These are phyloP conservation scores for Myotis brandtii DNA, from an alignment of 2,113 vertebrate genomes.

Conservation along the genomic window DNA sequence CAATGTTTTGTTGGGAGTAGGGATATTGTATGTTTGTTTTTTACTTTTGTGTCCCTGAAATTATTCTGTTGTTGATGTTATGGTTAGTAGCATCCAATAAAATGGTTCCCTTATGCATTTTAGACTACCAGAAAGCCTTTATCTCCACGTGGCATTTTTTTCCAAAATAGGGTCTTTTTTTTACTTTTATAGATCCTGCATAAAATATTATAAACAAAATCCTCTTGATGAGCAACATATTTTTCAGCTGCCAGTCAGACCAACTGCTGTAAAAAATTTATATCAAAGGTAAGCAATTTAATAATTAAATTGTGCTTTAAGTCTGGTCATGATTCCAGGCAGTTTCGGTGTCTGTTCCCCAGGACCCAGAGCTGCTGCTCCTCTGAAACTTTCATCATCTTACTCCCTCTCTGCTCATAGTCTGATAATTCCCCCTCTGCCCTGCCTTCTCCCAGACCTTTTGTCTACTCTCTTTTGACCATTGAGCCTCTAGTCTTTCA, in stretches of 20 bases:
- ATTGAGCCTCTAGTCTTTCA: background rate
- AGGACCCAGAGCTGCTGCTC: background rate
- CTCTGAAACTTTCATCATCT: background rate
- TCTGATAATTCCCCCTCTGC: background rate
- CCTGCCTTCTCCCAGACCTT: background rate
- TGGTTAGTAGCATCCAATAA: background rate
- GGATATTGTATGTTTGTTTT: background rate
- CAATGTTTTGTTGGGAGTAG: background rate
- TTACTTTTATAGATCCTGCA: constrained; percentile 89
- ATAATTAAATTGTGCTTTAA: background rate
- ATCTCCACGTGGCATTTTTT: background rate
- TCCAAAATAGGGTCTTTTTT: background rate
- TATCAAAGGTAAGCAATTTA: constrained; percentile 91
- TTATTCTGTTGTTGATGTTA: background rate
- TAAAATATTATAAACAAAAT: constrained; percentile 94
- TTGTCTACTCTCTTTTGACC: background rate
- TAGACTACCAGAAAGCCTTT: background rate
- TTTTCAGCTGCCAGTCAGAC: constrained; percentile 94
- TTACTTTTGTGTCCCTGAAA: background rate
- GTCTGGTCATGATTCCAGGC: background rate
- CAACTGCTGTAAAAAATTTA: constrained; percentile 91
- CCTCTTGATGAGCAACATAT: constrained; percentile 92
- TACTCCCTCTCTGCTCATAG: background rate
- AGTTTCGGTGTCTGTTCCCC: background rate
- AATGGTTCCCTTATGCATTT: background rate